These are phyloP conservation scores for Agriotes lineatus DNA, from an alignment of 2,888 invertebrate genomes.

Conservation along the genomic window DNA sequence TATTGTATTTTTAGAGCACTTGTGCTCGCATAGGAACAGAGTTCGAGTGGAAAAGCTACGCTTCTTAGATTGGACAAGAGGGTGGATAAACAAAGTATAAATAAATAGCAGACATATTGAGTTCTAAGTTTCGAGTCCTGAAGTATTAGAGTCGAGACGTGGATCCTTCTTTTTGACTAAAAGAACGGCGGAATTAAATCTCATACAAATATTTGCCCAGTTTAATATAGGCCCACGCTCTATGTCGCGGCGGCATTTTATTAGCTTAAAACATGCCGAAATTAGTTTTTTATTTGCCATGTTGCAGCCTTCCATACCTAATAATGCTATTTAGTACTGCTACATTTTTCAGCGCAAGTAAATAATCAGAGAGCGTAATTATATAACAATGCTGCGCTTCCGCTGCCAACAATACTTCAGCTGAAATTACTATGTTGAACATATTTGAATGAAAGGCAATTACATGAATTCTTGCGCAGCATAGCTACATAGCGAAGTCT, in stretches of 20 bases:
- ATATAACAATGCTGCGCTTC: too few relatives aligned
- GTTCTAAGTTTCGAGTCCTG: constrained; percentile 40
- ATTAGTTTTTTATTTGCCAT: constrained; percentile 22
- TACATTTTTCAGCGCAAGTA: not conserved
- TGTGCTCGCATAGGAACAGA: constrained; percentile 24
- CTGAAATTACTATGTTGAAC: too few relatives aligned
- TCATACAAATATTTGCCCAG: constrained; percentile 54
- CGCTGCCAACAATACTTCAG: not conserved
- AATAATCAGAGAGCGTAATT: not conserved
- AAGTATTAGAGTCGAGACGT: constrained; percentile 43
- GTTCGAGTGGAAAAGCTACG: constrained; percentile 33
- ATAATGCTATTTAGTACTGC: not conserved
- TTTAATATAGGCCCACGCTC: constrained; percentile 41
- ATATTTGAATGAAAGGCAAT: too few relatives aligned
- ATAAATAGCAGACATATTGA: constrained; percentile 40
- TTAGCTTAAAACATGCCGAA: constrained; percentile 31
- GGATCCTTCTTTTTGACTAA: constrained; percentile 29
- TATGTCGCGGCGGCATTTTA: constrained; percentile 28
- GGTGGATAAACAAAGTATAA: constrained; percentile 40
- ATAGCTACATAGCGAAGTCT: too few relatives aligned
- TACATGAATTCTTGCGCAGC: too few relatives aligned
- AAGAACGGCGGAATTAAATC: constrained; percentile 51
- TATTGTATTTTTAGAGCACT: constrained; percentile 34
- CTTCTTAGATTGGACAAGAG: constrained; percentile 36
- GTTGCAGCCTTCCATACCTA: constrained; percentile 9